These are phyloP conservation scores for Loris lydekkerianus DNA, from an alignment of 2,797 vertebrate genomes.

Conservation along the genomic window DNA sequence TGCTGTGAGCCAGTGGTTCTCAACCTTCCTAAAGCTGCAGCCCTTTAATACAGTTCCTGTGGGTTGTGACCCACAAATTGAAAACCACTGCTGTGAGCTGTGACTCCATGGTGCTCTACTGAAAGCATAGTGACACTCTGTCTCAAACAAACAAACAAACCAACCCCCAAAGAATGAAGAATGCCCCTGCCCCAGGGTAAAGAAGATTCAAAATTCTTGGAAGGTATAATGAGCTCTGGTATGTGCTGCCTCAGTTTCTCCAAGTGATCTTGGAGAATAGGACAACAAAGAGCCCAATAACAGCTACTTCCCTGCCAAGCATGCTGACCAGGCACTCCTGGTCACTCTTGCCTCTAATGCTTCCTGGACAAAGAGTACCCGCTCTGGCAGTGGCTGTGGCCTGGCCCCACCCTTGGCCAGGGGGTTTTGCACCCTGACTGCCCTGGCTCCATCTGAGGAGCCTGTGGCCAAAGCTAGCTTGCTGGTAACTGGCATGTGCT, in stretches of 20 bases:
- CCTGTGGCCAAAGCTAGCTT: conserved; percentile 54
- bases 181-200: not conserved
- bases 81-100: too few species aligned
- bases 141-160: too few species aligned
- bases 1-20: too few species aligned
- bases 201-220: not conserved
- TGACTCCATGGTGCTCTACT: too few species aligned
- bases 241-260: conserved; percentile 53
- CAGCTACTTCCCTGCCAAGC: not conserved
- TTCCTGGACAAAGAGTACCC: not conserved
- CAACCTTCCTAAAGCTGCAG: too few species aligned
- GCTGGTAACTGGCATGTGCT: not conserved
- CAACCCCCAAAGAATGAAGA: not conserved
- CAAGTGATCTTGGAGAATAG: not conserved
- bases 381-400: not conserved
- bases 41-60: too few species aligned
- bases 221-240: not conserved
- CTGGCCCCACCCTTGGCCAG: conserved; percentile 15
- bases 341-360: not conserved
- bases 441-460: conserved; percentile 54
- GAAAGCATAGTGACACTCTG: too few species aligned
- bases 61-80: too few species aligned
- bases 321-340: not conserved
- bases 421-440: conserved; percentile 61
- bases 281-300: not conserved